phyloP scores from a whole-genome alignment of 1,140 invertebrate species.

The Drosophila yakuba region DNA sequence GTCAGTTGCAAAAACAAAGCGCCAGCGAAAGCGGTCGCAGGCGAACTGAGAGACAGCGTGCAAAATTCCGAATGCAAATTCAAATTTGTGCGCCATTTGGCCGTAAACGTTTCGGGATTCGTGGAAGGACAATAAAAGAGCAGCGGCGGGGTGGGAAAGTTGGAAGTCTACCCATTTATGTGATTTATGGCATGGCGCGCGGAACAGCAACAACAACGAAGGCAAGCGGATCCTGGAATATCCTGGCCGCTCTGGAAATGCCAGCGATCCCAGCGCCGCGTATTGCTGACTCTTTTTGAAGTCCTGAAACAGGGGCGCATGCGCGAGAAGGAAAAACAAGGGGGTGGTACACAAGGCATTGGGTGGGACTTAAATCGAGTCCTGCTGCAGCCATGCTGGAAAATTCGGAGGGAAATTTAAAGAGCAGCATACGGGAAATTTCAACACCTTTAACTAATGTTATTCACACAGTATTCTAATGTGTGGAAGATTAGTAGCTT shows the following conservation, averaged over 20 bases:
- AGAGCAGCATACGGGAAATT: conserved; percentile 7
- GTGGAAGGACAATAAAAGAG: conserved; percentile 40
- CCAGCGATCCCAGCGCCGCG: conserved; percentile 60
- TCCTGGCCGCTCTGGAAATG: conserved; percentile 59
- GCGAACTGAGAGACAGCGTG: conserved; percentile 39
- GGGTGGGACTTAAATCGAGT: conserved; percentile 9
- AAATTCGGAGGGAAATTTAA: conserved; percentile 32
- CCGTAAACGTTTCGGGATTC: conserved; percentile 73
- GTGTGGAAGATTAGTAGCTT: background rate
- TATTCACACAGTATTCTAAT: background rate
- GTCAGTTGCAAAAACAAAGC: conserved; percentile 25
- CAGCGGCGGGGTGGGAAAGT: conserved; percentile 11
- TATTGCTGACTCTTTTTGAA: conserved; percentile 35
- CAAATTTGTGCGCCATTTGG: conserved; percentile 71
- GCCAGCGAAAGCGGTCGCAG: conserved; percentile 11
- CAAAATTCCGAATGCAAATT: conserved; percentile 43
- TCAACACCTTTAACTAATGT: background rate
- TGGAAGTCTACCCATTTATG: conserved; percentile 41
- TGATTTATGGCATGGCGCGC: conserved; percentile 79
- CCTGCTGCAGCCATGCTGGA: conserved; percentile 40
- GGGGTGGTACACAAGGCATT: conserved; percentile 28
- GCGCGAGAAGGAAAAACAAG: conserved; percentile 49
- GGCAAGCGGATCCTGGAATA: conserved; percentile 58
- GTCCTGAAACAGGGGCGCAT: conserved; percentile 51
- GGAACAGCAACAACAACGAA: conserved; percentile 24